phyloP scores from a whole-genome alignment of 1,140 invertebrate genomes.

The Hylyphantes graminicola region DNA sequence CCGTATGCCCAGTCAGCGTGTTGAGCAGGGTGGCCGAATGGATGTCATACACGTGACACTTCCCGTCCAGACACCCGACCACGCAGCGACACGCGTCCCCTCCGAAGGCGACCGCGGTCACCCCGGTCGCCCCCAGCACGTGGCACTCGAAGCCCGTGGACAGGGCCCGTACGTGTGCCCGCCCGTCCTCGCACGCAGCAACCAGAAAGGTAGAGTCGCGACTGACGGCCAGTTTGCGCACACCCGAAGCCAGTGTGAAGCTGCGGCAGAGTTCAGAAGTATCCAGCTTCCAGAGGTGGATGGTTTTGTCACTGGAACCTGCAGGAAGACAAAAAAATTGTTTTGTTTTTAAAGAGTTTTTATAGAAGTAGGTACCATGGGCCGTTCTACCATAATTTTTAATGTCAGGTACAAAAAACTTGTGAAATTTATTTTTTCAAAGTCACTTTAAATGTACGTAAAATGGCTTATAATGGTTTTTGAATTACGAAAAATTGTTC shows the following conservation, averaged over 20 bases:
- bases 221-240: slow-evolving; percentile 81
- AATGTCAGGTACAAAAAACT: too few relatives aligned
- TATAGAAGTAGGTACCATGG: too few relatives aligned
- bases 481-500: too few relatives aligned
- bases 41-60: slow-evolving; percentile 82
- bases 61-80: slow-evolving; percentile 76
- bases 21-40: slow-evolving; percentile 79
- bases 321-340: too few relatives aligned
- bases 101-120: slow-evolving; percentile 80
- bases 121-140: slow-evolving; percentile 71
- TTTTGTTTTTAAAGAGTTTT: too few relatives aligned
- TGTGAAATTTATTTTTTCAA: too few relatives aligned
- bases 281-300: slow-evolving; percentile 85
- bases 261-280: slow-evolving; percentile 81
- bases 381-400: too few relatives aligned
- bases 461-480: too few relatives aligned
- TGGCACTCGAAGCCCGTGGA: slow-evolving; percentile 87
- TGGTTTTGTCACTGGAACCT: slow-evolving; percentile 79
- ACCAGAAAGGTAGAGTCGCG: slow-evolving; percentile 84
- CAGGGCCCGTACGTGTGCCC: slow-evolving; percentile 81
- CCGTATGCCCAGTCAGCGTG: slow-evolving; percentile 76
- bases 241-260: slow-evolving; percentile 75
- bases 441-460: too few relatives aligned
- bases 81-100: slow-evolving; percentile 82
- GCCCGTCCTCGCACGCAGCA: slow-evolving; percentile 82